A percentile compares a stretch with the other conserved stretches of the same genome.
phyloP scores from a whole-genome alignment of 2,888 invertebrate species.

The Polydesmus complanatus region DNA sequence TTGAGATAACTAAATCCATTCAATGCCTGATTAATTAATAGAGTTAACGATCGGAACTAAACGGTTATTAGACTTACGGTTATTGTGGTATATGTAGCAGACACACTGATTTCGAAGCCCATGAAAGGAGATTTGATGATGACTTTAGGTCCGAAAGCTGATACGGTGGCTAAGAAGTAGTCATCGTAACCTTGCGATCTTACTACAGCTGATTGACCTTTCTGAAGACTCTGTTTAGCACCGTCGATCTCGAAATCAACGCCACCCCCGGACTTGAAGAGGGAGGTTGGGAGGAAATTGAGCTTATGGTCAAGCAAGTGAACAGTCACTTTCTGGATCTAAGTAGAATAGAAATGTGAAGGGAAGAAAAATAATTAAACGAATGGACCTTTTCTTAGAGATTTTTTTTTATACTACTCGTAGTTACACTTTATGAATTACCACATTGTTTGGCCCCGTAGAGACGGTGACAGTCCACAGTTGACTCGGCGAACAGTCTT shows the following conservation, averaged over 20 bases:
- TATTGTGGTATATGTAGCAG: too few species aligned
- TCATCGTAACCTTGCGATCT: conserved; percentile 12
- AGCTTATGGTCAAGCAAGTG: not conserved
- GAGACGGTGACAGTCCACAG: conserved; percentile 9
- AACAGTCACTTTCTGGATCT: not conserved
- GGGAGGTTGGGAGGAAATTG: not conserved
- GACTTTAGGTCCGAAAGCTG: not conserved
- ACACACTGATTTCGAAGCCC: conserved; percentile 1
- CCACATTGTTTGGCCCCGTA: not conserved
- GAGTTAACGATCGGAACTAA: not conserved
- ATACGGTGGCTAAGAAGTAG: conserved; percentile 6
- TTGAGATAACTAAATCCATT: conserved; percentile 2
- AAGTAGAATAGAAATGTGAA: too few species aligned
- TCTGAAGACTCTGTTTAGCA: not conserved
- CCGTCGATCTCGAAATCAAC: conserved; percentile 1
- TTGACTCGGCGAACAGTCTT: conserved; percentile 29
- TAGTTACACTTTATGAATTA: not conserved
- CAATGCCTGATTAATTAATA: not conserved
- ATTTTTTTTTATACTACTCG: too few species aligned
- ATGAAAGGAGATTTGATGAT: conserved; percentile 6
- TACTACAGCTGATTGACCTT: conserved; percentile 5
- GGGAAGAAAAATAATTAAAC: too few species aligned
- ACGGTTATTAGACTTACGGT: not conserved
- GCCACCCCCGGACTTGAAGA: not conserved
- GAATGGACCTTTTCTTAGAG: too few species aligned